A percentile compares a stretch with the other conserved stretches of the same genome.
phyloP scores from a whole-genome alignment of 2,888 invertebrate species.

The Drosophila sordidula region DNA sequence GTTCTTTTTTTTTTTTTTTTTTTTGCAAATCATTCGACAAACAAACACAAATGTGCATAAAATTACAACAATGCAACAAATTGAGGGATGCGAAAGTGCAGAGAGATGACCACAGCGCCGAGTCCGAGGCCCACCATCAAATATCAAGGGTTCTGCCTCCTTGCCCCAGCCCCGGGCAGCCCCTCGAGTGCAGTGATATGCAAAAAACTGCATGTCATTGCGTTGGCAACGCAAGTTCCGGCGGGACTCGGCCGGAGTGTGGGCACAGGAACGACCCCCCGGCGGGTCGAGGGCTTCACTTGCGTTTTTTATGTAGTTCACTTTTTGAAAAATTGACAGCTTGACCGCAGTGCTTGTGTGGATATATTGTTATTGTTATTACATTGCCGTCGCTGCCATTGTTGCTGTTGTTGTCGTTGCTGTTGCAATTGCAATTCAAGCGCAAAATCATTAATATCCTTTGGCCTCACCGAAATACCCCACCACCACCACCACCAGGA shows the following conservation, averaged over 20 bases:
- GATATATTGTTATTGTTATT: conserved; percentile 76
- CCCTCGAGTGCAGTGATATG: conserved; percentile 73
- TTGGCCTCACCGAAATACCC: conserved; percentile 38
- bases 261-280: conserved; percentile 15
- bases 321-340: conserved; percentile 80
- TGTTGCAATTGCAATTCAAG: conserved; percentile 82
- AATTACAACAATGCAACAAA: conserved; percentile 79
- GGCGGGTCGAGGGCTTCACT: conserved; percentile 42
- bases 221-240: conserved; percentile 63
- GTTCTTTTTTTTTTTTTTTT: conserved; percentile 58
- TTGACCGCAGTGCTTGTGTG: conserved; percentile 79
- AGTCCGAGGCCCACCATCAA: conserved; percentile 38
- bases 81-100: conserved; percentile 69
- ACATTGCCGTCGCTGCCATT: conserved; percentile 44
- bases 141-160: conserved; percentile 52
- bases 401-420: conserved; percentile 39
- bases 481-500: background rate
- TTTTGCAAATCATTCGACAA: conserved; percentile 79
- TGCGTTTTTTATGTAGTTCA: conserved; percentile 70
- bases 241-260: conserved; percentile 3
- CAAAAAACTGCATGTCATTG: conserved; percentile 80
- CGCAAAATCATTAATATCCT: conserved; percentile 84
- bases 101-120: conserved; percentile 28
- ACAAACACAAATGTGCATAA: conserved; percentile 80
- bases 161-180: background rate